A percentile compares a stretch with the other conserved stretches of the same genome.
Conservation (phyloP, 2,888 invertebrate genomes). For the Drosophila borborema region DNA sequence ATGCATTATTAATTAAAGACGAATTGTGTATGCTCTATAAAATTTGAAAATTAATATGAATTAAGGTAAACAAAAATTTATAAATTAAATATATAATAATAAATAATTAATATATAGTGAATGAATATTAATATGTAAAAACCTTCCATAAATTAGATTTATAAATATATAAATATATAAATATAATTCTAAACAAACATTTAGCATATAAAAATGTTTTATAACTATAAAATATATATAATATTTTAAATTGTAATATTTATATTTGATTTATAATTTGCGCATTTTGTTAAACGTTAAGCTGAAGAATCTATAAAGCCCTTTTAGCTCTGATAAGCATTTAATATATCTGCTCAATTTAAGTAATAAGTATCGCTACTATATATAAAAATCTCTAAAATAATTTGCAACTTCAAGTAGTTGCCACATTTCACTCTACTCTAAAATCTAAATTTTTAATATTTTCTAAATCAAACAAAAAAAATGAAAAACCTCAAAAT, state of each 20-base stretch:
- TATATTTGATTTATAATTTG: too few species aligned
- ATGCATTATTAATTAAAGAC: slow-evolving; percentile 7
- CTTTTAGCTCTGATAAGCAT: not conserved
- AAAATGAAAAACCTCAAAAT: not conserved
- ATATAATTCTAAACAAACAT: too few species aligned
- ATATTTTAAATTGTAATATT: too few species aligned
- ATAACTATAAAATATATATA: too few species aligned
- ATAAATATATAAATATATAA: too few species aligned
- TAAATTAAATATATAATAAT: not conserved
- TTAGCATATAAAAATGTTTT: too few species aligned
- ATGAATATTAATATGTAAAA: too few species aligned
- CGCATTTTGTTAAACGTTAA: not conserved
- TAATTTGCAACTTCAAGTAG: not conserved
- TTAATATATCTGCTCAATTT: not conserved
- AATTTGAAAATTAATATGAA: too few species aligned
- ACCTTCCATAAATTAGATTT: too few species aligned
- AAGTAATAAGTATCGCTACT: not conserved
- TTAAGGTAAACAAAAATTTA: not conserved
- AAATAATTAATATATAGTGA: not conserved
- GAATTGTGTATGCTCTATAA: slow-evolving; percentile 29
- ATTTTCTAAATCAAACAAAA: not conserved
- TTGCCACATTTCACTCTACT: too few species aligned
- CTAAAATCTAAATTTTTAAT: not conserved
- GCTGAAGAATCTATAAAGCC: not conserved
- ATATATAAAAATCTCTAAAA: not conserved